These are phyloP conservation scores for Hirtodrosophila histrioides DNA, from an alignment of 2,888 invertebrate genomes.

Conservation along the genomic window DNA sequence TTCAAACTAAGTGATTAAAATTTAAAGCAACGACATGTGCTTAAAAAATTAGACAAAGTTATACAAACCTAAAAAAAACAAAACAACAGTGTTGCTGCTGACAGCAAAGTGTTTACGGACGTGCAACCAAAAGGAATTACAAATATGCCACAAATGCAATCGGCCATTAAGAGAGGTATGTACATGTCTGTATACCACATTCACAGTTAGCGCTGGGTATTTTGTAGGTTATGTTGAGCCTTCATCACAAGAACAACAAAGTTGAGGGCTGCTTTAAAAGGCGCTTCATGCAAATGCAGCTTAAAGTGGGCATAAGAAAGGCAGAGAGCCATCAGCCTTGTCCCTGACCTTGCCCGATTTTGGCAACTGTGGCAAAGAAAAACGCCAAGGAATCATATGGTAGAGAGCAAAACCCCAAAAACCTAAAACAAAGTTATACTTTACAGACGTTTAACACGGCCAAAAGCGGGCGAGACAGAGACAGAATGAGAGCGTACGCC, in stretches of 20 bases:
- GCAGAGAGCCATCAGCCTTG: slow-evolving; percentile 45
- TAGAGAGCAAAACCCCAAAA: slow-evolving; percentile 69
- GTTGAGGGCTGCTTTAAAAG: slow-evolving; percentile 15
- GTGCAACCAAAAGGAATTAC: too few relatives aligned
- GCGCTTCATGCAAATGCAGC: slow-evolving; percentile 46
- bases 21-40: not conserved
- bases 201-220: too few relatives aligned
- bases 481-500: slow-evolving; percentile 36
- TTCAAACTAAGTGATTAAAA: not conserved
- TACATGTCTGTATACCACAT: too few relatives aligned
- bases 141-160: too few relatives aligned
- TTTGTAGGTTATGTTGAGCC: not conserved
- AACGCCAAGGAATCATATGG: slow-evolving; percentile 60
- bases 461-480: slow-evolving; percentile 8
- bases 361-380: slow-evolving; percentile 65
- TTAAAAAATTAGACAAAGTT: too few relatives aligned
- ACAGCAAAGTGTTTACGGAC: too few relatives aligned
- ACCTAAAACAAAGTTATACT: slow-evolving; percentile 80
- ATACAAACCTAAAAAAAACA: too few relatives aligned
- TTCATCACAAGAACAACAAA: not conserved
- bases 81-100: too few relatives aligned
- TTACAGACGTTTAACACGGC: slow-evolving; percentile 70
- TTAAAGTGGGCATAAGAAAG: slow-evolving; percentile 20
- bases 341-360: slow-evolving; percentile 79
- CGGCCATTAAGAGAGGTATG: too few relatives aligned